phyloP scores from a whole-genome alignment of 2,113 vertebrate species.

The Pterocles orientalis region DNA sequence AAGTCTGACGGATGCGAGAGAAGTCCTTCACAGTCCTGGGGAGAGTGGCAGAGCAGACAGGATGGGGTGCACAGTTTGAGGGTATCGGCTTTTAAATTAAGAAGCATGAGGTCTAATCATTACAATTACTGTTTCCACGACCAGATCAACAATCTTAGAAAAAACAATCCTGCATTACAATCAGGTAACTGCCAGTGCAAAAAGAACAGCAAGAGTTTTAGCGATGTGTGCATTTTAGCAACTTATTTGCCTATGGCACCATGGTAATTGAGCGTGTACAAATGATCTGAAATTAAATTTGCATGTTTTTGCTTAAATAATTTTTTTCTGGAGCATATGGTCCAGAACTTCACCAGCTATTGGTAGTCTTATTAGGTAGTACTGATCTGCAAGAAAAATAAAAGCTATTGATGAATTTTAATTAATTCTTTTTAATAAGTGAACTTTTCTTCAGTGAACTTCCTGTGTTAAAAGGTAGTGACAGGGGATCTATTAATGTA shows the following conservation, averaged over 20 bases:
- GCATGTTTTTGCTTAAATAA: background rate
- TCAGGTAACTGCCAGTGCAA: background rate
- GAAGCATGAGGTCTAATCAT: background rate
- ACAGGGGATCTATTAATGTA: background rate
- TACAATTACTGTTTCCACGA: background rate
- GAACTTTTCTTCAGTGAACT: background rate
- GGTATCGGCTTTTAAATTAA: background rate
- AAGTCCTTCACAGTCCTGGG: background rate
- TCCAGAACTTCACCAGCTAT: background rate
- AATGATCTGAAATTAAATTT: background rate
- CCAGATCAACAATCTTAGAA: background rate
- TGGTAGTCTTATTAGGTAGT: background rate
- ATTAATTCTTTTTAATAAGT: background rate
- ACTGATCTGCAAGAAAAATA: background rate
- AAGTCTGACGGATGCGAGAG: background rate
- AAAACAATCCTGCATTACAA: background rate
- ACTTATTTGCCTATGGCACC: background rate
- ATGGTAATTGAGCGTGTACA: background rate
- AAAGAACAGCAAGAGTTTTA: background rate
- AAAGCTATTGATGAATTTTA: background rate
- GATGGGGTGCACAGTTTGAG: background rate
- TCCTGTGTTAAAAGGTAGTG: background rate
- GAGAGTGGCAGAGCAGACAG: background rate
- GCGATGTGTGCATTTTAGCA: background rate
- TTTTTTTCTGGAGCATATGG: background rate